A percentile compares a stretch with the other conserved stretches of the same genome.
phyloP scores from a whole-genome alignment of 2,888 invertebrate genomes.

The Mimas tiliae region DNA sequence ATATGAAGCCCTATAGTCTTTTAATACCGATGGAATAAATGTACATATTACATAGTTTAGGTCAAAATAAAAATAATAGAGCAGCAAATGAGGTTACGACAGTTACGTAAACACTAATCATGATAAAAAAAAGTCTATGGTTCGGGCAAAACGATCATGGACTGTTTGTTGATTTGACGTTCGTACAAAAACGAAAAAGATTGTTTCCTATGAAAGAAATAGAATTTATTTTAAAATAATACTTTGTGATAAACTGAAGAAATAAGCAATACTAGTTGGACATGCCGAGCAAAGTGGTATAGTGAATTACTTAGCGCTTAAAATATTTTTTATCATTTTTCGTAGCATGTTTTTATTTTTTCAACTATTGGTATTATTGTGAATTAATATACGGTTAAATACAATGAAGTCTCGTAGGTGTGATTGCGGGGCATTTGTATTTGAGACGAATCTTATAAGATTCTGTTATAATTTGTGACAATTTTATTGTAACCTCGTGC shows the following conservation, averaged over 20 bases:
- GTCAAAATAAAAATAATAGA: no score
- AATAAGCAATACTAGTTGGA: background rate
- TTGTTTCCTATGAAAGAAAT: conserved; percentile 2
- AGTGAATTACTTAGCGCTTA: background rate
- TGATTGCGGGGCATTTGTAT: background rate
- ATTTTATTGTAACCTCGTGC: background rate
- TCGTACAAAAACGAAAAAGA: background rate
- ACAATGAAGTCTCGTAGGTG: no score
- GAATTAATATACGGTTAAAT: background rate
- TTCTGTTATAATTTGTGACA: conserved; percentile 11
- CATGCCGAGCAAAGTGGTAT: conserved; percentile 21
- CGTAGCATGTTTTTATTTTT: background rate
- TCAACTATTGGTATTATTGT: background rate
- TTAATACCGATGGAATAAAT: no score
- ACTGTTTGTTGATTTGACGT: conserved; percentile 24
- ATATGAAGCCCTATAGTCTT: no score
- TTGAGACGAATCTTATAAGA: background rate
- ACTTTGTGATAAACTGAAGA: background rate
- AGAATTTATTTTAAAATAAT: background rate
- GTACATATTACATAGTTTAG: no score
- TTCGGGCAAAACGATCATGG: background rate
- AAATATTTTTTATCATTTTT: background rate
- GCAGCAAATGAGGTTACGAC: no score
- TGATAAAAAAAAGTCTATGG: no score
- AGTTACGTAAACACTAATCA: no score